phyloP scores from a whole-genome alignment of 2,888 invertebrate genomes.

The Tetrapedia diversipes region DNA sequence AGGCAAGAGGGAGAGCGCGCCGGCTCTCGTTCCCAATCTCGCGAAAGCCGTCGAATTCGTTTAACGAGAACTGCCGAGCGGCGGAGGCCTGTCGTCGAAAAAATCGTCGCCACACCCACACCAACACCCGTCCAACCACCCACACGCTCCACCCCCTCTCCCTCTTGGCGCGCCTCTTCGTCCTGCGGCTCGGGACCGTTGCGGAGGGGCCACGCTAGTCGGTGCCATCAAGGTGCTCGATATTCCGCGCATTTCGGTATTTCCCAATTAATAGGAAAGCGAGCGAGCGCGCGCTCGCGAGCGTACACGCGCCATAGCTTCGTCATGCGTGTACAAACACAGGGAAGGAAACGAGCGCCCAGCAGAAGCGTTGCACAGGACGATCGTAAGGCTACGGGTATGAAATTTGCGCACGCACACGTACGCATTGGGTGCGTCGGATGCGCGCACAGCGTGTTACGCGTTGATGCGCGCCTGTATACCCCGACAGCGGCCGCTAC shows the following conservation, averaged over 20 bases:
- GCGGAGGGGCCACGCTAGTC: slow-evolving; percentile 67
- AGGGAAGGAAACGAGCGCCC: neutral
- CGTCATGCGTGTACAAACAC: rapidly evolving
- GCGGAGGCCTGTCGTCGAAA: slow-evolving; percentile 72
- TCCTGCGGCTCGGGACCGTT: slow-evolving; percentile 51
- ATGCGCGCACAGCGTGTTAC: neutral
- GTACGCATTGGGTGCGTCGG: too few species aligned
- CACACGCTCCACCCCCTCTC: slow-evolving; percentile 38
- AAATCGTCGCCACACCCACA: slow-evolving; percentile 72
- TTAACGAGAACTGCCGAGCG: slow-evolving; percentile 71
- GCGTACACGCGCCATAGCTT: slow-evolving; percentile 8
- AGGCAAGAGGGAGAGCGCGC: slow-evolving; percentile 45
- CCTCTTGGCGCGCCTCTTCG: slow-evolving; percentile 45
- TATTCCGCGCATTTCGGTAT: slow-evolving; percentile 75
- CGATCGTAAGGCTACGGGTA: too few species aligned
- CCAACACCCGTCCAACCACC: slow-evolving; percentile 56
- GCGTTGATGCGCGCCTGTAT: slow-evolving; percentile 16
- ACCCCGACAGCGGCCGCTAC: slow-evolving; percentile 8
- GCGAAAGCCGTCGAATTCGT: slow-evolving; percentile 70
- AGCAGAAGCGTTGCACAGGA: neutral
- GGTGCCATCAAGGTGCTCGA: slow-evolving; percentile 75
- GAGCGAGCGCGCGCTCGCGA: slow-evolving; percentile 53
- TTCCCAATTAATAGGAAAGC: slow-evolving; percentile 74
- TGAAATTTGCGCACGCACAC: neutral
- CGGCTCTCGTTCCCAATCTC: slow-evolving; percentile 68